These are phyloP conservation scores for Plotosus lineatus DNA, from an alignment of 2,113 vertebrate genomes.

Conservation along the genomic window DNA sequence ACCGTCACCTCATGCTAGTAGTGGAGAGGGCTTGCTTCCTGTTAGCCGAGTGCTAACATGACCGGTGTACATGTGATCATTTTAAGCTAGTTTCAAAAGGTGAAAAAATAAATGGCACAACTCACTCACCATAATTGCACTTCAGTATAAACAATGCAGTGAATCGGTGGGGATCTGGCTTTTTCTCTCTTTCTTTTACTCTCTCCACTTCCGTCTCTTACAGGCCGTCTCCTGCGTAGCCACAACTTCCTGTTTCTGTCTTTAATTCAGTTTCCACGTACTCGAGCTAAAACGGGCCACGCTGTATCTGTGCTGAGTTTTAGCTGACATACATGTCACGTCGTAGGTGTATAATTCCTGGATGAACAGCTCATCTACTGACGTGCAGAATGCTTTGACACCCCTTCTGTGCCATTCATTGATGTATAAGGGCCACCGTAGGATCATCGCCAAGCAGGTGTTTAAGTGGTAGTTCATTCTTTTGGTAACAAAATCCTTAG, in stretches of 20 bases:
- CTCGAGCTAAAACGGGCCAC: neutral
- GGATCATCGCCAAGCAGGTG: neutral
- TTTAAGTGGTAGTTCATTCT: neutral
- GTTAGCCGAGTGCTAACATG: slow-evolving; percentile 15
- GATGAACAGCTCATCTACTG: neutral
- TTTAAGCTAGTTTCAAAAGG: neutral
- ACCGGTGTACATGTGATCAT: neutral
- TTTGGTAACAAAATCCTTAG: neutral
- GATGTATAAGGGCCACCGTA: neutral
- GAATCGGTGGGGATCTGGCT: neutral
- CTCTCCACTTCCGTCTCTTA: slow-evolving; percentile 23
- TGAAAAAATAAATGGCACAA: neutral
- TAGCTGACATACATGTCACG: neutral
- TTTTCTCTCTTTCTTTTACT: neutral
- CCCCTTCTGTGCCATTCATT: neutral
- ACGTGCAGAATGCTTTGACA: neutral
- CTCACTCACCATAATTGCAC: slow-evolving; percentile 35
- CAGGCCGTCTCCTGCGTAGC: neutral
- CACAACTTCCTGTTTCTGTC: slow-evolving; percentile 52
- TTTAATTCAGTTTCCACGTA: slow-evolving; percentile 25
- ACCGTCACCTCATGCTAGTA: neutral
- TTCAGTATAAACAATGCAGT: neutral
- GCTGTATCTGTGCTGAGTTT: neutral
- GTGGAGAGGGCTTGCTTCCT: slow-evolving; percentile 15
- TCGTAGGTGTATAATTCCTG: neutral